Conservation (phyloP, 2,888 invertebrate species). For the Tipula confusa region DNA sequence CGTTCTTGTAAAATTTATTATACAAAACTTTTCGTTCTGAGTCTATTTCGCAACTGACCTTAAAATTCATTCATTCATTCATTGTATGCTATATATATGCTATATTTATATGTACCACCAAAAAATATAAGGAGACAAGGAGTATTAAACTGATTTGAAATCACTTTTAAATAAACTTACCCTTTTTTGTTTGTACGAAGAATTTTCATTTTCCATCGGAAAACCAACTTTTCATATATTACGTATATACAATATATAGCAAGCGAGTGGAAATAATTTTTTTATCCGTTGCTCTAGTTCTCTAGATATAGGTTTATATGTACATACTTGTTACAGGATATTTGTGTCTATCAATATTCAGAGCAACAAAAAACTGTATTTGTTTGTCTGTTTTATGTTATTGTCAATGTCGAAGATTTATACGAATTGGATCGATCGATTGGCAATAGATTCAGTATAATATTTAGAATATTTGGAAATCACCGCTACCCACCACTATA, state of each 20-base stretch:
- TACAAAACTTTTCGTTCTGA: background rate
- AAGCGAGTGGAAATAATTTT: background rate
- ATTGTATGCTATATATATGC: background rate
- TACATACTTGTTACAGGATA: background rate
- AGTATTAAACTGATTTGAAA: background rate
- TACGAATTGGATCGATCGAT: background rate
- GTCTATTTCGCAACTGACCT: conserved; percentile 1
- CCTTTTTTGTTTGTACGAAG: background rate
- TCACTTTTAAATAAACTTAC: conserved; percentile 25
- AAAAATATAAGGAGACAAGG: background rate
- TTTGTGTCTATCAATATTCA: conserved; percentile 25
- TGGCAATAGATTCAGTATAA: background rate
- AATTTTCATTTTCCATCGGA: background rate
- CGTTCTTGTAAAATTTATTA: background rate
- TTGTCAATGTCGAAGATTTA: background rate
- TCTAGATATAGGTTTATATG: background rate
- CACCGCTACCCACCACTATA: background rate
- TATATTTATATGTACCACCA: background rate
- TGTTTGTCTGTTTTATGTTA: background rate
- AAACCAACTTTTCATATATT: background rate
- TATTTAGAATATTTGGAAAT: background rate
- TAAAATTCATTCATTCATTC: background rate
- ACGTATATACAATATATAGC: no score
- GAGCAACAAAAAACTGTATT: background rate
- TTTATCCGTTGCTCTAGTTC: background rate